Conservation (phyloP, 2,113 vertebrate genomes). For the Ammodytes marinus region DNA sequence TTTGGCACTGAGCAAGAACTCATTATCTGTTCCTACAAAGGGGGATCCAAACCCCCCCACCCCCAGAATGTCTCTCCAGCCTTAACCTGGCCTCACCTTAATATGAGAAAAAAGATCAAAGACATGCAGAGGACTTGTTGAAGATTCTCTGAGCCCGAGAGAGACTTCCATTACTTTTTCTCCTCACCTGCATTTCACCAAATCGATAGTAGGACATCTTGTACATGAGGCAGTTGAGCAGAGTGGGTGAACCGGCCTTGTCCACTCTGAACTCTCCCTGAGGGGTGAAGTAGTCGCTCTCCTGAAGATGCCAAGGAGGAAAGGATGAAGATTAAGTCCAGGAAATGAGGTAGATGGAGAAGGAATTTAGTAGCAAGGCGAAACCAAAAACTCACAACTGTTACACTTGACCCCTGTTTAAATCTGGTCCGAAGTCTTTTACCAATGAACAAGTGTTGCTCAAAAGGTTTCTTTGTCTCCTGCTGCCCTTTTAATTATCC, state of each 20-base stretch:
- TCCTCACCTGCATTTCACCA: conserved; percentile 98
- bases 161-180: neutral
- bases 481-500: no score
- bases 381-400: neutral
- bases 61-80: neutral
- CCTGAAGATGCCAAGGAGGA: conserved; percentile 81
- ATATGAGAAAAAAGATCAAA: conserved; percentile 1
- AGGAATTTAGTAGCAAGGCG: neutral
- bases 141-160: neutral
- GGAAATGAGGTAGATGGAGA: neutral
- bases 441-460: no score
- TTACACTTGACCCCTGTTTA: no score
- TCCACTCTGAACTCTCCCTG: conserved; percentile 99
- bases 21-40: conserved; percentile 23
- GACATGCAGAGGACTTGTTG: neutral
- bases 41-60: conserved; percentile 16
- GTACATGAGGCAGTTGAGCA: conserved; percentile 99
- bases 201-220: conserved; percentile 99
- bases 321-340: neutral
- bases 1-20: conserved; percentile 5
- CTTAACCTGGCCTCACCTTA: neutral
- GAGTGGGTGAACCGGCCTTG: conserved; percentile 96
- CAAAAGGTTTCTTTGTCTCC: no score
- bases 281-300: conserved; percentile 99
- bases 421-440: no score